These are phyloP conservation scores for Ptychadena robeensis DNA, from an alignment of 2,797 vertebrate genomes.

Conservation along the genomic window DNA sequence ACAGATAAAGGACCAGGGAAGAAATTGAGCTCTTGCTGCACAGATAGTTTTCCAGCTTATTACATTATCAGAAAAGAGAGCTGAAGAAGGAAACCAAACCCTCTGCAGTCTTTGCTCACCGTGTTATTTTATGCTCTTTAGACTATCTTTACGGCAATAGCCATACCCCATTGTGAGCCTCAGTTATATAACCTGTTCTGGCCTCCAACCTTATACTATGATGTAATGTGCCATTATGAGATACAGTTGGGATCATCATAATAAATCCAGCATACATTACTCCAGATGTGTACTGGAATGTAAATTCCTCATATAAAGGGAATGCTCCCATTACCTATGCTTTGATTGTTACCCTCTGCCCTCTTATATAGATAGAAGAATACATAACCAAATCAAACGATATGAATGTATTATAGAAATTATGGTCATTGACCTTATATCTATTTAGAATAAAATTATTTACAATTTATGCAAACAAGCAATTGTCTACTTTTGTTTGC, in stretches of 20 bases:
- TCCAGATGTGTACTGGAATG: not conserved
- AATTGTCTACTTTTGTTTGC: no score
- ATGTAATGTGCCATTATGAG: not conserved
- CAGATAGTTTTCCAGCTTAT: constrained; percentile 38
- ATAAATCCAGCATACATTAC: not conserved
- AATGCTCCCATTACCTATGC: not conserved
- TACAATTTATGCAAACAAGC: no score
- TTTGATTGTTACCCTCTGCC: not conserved
- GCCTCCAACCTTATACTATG: not conserved
- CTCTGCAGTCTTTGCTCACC: not conserved
- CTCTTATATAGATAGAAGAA: not conserved
- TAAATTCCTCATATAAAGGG: not conserved
- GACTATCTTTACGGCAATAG: constrained; percentile 59
- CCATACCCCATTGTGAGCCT: not conserved
- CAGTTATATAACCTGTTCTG: not conserved
- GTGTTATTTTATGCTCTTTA: constrained; percentile 14
- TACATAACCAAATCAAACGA: not conserved
- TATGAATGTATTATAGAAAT: not conserved
- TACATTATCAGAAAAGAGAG: constrained; percentile 38
- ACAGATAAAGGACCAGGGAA: constrained; percentile 44
- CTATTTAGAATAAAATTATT: not conserved
- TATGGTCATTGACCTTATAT: not conserved
- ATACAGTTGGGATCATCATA: not conserved
- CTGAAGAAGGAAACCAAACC: constrained; percentile 42
- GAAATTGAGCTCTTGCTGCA: constrained; percentile 47